Conservation (phyloP, 2,888 invertebrate genomes). For the Chymomyza fuscimana region DNA sequence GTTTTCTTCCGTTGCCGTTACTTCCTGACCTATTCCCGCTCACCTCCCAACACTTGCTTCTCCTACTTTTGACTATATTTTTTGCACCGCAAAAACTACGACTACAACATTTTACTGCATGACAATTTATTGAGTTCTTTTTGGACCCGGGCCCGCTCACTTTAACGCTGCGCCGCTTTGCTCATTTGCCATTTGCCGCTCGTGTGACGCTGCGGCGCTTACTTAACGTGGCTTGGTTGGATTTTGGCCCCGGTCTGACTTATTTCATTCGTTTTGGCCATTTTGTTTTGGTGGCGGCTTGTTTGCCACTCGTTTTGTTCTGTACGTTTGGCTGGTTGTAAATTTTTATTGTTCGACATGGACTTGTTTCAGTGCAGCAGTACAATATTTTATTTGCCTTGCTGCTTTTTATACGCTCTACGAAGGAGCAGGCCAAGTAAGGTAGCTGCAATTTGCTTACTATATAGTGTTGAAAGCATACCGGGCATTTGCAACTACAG, state of each 20-base stretch:
- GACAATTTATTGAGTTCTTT: constrained; percentile 73
- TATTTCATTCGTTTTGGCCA: not conserved
- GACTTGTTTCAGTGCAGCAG: constrained; percentile 35
- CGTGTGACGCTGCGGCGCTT: constrained; percentile 37
- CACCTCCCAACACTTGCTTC: not conserved
- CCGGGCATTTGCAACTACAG: not conserved
- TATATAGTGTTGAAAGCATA: not conserved
- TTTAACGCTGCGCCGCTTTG: constrained; percentile 12
- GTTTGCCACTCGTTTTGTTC: constrained; percentile 39
- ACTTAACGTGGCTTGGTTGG: not conserved
- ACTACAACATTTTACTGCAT: constrained; percentile 71
- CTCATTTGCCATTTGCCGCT: constrained; percentile 48
- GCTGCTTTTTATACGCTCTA: constrained; percentile 2
- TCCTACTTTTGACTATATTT: not conserved
- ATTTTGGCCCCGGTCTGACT: not conserved
- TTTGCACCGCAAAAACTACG: constrained; percentile 35
- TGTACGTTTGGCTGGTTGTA: constrained; percentile 56
- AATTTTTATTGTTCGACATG: constrained; percentile 64
- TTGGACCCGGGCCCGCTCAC: constrained; percentile 31
- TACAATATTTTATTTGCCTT: constrained; percentile 37
- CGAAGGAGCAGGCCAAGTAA: not conserved
- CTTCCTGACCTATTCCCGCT: not conserved
- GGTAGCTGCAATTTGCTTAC: not conserved
- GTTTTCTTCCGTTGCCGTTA: constrained; percentile 19
- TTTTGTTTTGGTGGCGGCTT: constrained; percentile 16